Evolutionary conservation across 2,888 invertebrate species (phyloP).

Genomic region (Torymus texanus): DNA sequence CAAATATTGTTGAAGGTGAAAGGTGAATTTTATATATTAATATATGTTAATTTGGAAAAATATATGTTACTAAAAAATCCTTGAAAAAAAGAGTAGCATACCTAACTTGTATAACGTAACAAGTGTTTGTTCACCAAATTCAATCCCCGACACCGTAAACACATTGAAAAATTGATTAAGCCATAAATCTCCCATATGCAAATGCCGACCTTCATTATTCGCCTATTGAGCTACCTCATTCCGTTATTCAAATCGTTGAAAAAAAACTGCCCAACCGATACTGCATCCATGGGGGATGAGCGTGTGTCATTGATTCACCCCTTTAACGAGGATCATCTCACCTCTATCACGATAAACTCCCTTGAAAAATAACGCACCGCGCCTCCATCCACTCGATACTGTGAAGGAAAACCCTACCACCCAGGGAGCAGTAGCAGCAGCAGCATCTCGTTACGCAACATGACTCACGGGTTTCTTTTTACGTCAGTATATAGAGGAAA

Average conservation of each 20-base stretch:
- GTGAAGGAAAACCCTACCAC: not conserved
- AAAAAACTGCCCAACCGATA: not conserved
- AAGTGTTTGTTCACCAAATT: not conserved
- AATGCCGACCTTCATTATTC: not conserved
- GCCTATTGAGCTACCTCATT: not conserved
- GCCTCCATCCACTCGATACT: not conserved
- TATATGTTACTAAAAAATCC: too few species aligned
- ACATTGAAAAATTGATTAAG: not conserved
- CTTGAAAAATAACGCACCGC: not conserved
- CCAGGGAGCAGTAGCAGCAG: slow-evolving; percentile 27
- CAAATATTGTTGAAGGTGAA: too few species aligned
- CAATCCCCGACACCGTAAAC: not conserved
- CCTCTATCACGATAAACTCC: too few species aligned
- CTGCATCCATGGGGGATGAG: not conserved
- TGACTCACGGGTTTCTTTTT: slow-evolving; percentile 20
- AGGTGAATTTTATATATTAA: too few species aligned
- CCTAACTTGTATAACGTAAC: too few species aligned
- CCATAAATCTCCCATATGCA: slow-evolving; percentile 1
- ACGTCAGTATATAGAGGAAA: too few species aligned
- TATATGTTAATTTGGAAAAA: too few species aligned
- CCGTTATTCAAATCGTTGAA: slow-evolving; percentile 20
- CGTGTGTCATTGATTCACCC: slow-evolving; percentile 5
- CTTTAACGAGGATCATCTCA: not conserved
- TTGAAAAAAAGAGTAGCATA: too few species aligned
- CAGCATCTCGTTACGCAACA: slow-evolving; percentile 31